These are phyloP conservation scores for Lophura nycthemera DNA, from an alignment of 2,113 vertebrate species.

Conservation along the genomic window DNA sequence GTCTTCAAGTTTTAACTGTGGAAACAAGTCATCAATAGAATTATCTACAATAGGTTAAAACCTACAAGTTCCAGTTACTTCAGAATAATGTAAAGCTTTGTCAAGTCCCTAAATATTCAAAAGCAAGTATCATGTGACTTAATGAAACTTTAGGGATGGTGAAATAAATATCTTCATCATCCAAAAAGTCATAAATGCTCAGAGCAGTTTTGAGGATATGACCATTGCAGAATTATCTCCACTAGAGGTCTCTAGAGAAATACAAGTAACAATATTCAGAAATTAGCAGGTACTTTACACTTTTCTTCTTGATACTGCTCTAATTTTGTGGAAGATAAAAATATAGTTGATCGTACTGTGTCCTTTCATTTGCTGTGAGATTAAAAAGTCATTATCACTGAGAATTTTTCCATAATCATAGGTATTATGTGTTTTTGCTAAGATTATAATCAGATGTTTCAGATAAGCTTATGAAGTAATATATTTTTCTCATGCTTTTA, in stretches of 20 bases:
- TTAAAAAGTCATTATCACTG: too few relatives aligned
- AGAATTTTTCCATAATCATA: too few relatives aligned
- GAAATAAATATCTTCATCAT: not conserved
- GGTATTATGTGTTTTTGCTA: too few relatives aligned
- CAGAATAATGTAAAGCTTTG: not conserved
- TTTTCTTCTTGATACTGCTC: not conserved
- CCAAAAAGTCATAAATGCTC: not conserved
- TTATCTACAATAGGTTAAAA: not conserved
- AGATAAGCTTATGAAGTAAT: too few relatives aligned
- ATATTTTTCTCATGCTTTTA: too few relatives aligned
- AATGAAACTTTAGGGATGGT: not conserved
- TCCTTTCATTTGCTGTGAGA: too few relatives aligned
- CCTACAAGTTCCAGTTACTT: not conserved
- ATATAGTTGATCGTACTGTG: too few relatives aligned
- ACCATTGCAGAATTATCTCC: slow-evolving; percentile 50
- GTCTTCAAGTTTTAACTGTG: not conserved
- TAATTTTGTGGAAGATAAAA: not conserved
- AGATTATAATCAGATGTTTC: too few relatives aligned
- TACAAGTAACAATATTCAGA: not conserved
- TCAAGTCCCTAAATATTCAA: not conserved
- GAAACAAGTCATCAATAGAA: not conserved
- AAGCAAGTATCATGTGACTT: not conserved
- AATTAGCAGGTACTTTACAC: not conserved
- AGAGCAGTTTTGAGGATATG: not conserved
- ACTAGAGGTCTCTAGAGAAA: slow-evolving; percentile 83